Conservation (phyloP, 2,888 invertebrate genomes). For the Petrolisthes cinctipes region DNA sequence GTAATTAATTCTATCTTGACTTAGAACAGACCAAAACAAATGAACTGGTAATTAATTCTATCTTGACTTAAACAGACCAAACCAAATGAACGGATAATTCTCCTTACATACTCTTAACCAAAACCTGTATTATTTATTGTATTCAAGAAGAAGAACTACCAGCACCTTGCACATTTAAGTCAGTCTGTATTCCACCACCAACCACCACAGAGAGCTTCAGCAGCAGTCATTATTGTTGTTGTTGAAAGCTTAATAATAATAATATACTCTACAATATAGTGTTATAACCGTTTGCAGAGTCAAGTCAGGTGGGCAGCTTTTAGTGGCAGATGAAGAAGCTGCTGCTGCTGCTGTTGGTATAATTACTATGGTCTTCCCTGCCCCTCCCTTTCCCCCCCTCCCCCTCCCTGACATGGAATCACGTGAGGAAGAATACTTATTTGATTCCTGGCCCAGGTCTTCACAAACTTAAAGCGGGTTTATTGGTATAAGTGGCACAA, state of each 20-base stretch:
- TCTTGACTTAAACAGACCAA: not conserved
- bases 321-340: constrained; percentile 42
- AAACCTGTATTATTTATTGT: no score
- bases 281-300: constrained; percentile 41
- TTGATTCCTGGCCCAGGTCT: constrained; percentile 62
- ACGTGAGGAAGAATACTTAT: constrained; percentile 53
- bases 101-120: no score
- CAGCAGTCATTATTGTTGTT: not conserved
- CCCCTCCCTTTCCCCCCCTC: constrained; percentile 37
- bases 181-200: constrained; percentile 5
- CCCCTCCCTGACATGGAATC: constrained; percentile 54
- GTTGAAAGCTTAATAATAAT: no score
- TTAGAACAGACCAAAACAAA: no score
- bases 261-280: constrained; percentile 16
- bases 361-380: constrained; percentile 60
- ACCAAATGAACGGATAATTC: constrained; percentile 1
- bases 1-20: constrained; percentile 7
- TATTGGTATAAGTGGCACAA: constrained; percentile 61
- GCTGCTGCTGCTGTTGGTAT: constrained; percentile 22
- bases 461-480: constrained; percentile 62
- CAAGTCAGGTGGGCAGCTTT: constrained; percentile 58
- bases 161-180: constrained; percentile 31
- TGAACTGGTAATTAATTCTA: constrained; percentile 15
- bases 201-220: no score
- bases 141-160: constrained; percentile 36